Evolutionary conservation across 2,113 vertebrate species (phyloP), one percentile per base, ranked within the genome.

Genomic region (Anhinga anhinga): DNA sequence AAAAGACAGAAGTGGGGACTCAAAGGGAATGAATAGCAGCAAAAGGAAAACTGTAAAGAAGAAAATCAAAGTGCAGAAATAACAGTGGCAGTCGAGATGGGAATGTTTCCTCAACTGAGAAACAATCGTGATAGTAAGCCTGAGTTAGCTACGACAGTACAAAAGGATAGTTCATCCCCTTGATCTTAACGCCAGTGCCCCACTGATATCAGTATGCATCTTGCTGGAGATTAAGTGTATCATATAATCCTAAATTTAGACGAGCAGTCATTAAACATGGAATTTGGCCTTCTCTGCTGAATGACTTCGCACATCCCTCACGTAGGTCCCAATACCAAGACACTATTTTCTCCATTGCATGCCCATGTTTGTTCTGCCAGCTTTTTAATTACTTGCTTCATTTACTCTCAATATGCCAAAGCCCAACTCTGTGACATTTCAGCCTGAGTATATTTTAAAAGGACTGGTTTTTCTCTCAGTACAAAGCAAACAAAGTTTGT

Each of bases 271-370:
- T 58, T 82, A 77, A 79, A 80, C 32, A 29, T 59, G 50, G 47
- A 71, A 84, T 86, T 52, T 74, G 59, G n/a, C 79, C 59, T 83
- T 74, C 88, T 50, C 67, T 81, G 63, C 73, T 69, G 38, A 82
- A 55, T 34, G 47, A 29, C 65, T 87, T 82, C 36, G 52, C 67
- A 86, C 61, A 83, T 74, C 82, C 32, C 50, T 87, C 56, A 20
- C 0, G 0, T 21, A 84, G 56, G 25, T 86, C 67, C 56, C 79
- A 19, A 0, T 81, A 72, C 67, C 59, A 92, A 45, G 50, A n/a
- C 49, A 82, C 0, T 74, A 25, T 78, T 90, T 88, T 34, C 79
- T 74, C n/a, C 38, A 11, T 20, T 63, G 65, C 42, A 19, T 83
- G 42, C 10, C 76, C 32, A 4, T 55, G n/a, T 56, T 80, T 77